Conservation (phyloP, 2,888 invertebrate genomes). For the Sisyra terminalis region DNA sequence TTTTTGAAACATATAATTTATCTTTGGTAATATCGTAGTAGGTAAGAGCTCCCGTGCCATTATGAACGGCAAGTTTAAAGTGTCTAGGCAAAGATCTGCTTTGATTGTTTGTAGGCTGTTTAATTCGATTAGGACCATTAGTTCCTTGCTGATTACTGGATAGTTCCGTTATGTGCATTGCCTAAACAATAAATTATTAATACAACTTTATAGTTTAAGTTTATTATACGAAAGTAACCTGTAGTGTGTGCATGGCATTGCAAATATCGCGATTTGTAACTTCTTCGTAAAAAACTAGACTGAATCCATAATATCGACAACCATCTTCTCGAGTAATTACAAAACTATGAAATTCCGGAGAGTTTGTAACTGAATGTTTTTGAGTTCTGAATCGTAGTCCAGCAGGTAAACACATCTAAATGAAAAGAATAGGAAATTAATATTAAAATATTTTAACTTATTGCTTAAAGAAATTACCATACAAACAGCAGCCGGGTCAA, state of each 20-base stretch:
- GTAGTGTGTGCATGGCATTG: conserved; percentile 89
- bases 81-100: conserved; percentile 79
- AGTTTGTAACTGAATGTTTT: conserved; percentile 60
- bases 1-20: conserved; percentile 88
- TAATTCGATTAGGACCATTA: conserved; percentile 29
- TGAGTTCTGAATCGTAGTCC: conserved; percentile 91
- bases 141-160: conserved; percentile 63
- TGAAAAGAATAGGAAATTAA: not conserved
- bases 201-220: no score
- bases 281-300: conserved; percentile 91
- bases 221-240: no score
- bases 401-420: conserved; percentile 81
- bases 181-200: conserved; percentile 29
- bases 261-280: conserved; percentile 84
- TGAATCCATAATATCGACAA: conserved; percentile 83
- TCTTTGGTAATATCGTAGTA: conserved; percentile 91
- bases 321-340: conserved; percentile 96
- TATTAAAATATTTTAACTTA: not conserved
- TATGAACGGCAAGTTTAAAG: conserved; percentile 67
- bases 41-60: conserved; percentile 58
- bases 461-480: conserved; percentile 47
- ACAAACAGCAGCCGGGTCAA: conserved; percentile 90
- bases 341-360: conserved; percentile 89
- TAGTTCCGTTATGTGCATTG: conserved; percentile 80
- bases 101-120: conserved; percentile 53